These are phyloP conservation scores for Otis tarda DNA, from an alignment of 2,113 vertebrate species.

Conservation along the genomic window DNA sequence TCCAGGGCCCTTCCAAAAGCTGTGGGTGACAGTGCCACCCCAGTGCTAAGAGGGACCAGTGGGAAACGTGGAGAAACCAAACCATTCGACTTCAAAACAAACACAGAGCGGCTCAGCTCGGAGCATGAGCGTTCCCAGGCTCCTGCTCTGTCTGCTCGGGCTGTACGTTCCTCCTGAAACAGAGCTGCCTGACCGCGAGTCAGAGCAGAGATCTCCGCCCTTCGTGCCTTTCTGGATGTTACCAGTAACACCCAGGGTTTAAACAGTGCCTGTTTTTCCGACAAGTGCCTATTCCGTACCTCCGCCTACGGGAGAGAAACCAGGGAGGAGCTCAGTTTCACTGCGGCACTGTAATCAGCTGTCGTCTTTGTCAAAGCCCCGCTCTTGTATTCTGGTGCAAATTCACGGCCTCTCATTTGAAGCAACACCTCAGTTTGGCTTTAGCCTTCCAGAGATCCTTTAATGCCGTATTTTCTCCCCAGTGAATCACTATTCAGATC, in stretches of 20 bases:
- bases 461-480: not conserved
- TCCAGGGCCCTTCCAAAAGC: not conserved
- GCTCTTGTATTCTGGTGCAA: not conserved
- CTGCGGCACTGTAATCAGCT: not conserved
- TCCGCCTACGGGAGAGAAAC: not conserved
- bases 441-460: not conserved
- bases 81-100: not conserved
- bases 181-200: not conserved
- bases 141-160: not conserved
- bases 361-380: not conserved
- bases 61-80: not conserved
- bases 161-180: not conserved
- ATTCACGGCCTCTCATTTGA: not conserved
- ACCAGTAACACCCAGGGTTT: not conserved
- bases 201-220: not conserved
- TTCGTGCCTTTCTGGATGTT: not conserved
- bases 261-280: not conserved
- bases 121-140: fast-evolving
- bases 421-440: not conserved
- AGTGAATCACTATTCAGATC: not conserved
- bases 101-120: not conserved
- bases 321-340: fast-evolving
- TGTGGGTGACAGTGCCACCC: fast-evolving
- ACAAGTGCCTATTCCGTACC: not conserved
- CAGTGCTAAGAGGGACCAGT: not conserved